These are phyloP conservation scores for Empidonax alnorum DNA, from an alignment of 2,113 vertebrate species.

Conservation along the genomic window DNA sequence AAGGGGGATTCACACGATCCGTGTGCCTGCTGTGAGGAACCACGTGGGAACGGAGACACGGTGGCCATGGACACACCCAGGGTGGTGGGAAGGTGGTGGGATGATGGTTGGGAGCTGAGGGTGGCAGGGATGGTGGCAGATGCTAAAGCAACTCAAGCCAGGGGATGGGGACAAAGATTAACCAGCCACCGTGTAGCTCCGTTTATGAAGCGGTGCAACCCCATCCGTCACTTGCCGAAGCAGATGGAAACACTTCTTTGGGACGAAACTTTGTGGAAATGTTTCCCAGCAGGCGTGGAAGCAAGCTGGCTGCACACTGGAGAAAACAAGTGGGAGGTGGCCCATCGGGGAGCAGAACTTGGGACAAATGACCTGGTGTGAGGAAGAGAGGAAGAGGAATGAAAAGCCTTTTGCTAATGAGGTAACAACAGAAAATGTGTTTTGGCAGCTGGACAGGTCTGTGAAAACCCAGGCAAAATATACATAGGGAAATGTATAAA, in stretches of 20 bases:
- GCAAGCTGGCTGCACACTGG: background rate
- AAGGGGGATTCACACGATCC: accelerated
- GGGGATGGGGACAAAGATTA: background rate
- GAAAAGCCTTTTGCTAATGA: background rate
- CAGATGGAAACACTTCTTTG: background rate
- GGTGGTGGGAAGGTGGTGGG: accelerated
- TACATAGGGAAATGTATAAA: background rate
- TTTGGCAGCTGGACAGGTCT: background rate
- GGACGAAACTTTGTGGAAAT: background rate
- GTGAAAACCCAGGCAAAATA: background rate
- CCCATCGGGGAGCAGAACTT: background rate
- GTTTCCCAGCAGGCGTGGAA: background rate
- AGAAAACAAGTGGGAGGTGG: background rate
- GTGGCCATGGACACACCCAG: accelerated
- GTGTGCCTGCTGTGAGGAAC: background rate
- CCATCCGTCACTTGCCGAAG: background rate
- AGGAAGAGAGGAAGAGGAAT: background rate
- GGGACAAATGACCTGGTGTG: background rate
- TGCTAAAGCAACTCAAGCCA: background rate
- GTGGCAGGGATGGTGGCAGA: background rate
- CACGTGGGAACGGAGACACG: accelerated
- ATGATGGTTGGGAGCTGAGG: background rate
- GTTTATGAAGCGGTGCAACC: accelerated
- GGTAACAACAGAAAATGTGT: background rate
- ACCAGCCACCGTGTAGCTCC: accelerated